Base-by-base conservation (phyloP, 2,888 invertebrate genomes). In the Machimus atricapillus region DNA sequence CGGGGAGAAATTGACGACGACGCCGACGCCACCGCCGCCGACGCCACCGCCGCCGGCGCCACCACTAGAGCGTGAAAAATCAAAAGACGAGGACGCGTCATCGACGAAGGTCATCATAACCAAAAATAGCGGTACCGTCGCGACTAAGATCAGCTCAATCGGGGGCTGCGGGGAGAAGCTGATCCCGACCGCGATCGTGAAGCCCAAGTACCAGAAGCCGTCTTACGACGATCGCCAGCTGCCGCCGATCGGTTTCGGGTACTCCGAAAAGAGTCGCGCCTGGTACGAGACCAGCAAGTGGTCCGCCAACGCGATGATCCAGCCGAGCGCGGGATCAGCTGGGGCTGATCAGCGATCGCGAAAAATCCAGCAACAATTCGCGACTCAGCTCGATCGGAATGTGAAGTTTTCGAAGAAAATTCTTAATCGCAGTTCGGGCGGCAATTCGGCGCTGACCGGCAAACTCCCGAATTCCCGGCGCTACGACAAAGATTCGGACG, bases 211-310 rank as follows among this genome's bases (percentile, higher is more conserved):
- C 89, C 91, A 91, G 87, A 91, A 91, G 87, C 89, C 90, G 66
- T 91, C 91, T 85, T 91, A 90, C 87, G 92, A 92, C 87, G 92
- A 92, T 73, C 91, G 92, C 31, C 91, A 91, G 88, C 88, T 92
- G 86, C 91, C 92, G 77, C 90, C 91, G 6, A 90, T 92, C 76
- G 91, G 91, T 46, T 89, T 91, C 78, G 91, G 87, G 12, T 86
- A 83, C 31, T 58, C 31, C n/a, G 74, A 87, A 58, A 77, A 88
- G 23, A 88, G 86, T 77, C 87, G 85, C 43, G 85, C 85, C 43
- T 85, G 85, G 85, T 85, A 85, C 85, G 74, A 85, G 74, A 34
- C 34, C 34, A 74, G 46, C 31, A 85, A 85, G 46, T 85, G 43
- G 19, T 9, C 23, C 79, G 40, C 58, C 34, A 40, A 66, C 82